A percentile compares a stretch with the other conserved stretches of the same genome.
These are phyloP conservation scores for Drosophila bunnanda DNA, from an alignment of 2,888 invertebrate genomes.

Conservation along the genomic window DNA sequence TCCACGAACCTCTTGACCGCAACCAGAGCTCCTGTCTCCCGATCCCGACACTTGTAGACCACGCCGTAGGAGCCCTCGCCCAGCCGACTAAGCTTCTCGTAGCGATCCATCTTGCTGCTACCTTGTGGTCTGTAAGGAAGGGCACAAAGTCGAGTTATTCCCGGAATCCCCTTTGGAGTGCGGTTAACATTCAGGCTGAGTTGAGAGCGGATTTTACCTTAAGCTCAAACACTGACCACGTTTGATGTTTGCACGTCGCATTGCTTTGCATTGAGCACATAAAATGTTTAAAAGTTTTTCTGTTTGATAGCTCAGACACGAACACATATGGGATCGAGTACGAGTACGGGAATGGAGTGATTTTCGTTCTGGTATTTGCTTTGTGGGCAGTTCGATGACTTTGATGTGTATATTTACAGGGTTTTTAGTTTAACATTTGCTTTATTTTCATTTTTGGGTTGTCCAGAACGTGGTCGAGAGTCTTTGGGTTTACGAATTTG, in stretches of 20 bases:
- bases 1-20: constrained; percentile 99
- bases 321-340: constrained; percentile 64
- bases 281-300: constrained; percentile 62
- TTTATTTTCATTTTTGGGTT: not conserved
- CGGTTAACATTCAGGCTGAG: constrained; percentile 11
- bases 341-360: constrained; percentile 35
- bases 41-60: constrained; percentile 97
- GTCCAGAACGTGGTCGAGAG: constrained; percentile 38
- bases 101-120: constrained; percentile 95
- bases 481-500: constrained; percentile 27
- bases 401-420: constrained; percentile 40
- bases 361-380: constrained; percentile 29
- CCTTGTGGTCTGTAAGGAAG: constrained; percentile 89
- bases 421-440: not conserved
- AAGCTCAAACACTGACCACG: constrained; percentile 82
- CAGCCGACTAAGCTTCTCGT: constrained; percentile 96
- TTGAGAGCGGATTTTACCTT: constrained; percentile 72
- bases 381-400: constrained; percentile 4
- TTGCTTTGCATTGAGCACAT: constrained; percentile 81
- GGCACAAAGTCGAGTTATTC: not conserved
- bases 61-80: constrained; percentile 91
- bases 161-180: not conserved
- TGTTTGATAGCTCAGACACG: constrained; percentile 65
- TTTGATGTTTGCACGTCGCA: constrained; percentile 82
- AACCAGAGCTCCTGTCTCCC: constrained; percentile 96